Conservation (phyloP, 2,888 invertebrate species). For the Cataglyphis livida region DNA sequence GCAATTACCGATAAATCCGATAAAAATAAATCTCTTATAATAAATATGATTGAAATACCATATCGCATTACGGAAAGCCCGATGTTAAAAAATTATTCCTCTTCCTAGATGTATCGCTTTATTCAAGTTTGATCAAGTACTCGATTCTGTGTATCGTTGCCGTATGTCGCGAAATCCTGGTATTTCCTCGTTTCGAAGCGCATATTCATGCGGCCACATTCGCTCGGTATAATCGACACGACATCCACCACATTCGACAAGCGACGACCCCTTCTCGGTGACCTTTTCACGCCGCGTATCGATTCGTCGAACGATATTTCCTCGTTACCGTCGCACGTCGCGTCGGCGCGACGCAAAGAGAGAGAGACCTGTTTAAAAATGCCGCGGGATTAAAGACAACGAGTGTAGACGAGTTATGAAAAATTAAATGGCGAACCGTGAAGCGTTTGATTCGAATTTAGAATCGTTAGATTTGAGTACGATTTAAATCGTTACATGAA, state of each 20-base stretch:
- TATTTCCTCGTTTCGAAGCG: slow-evolving; percentile 46
- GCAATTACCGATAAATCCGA: not conserved
- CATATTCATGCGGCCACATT: slow-evolving; percentile 56
- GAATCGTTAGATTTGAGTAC: not conserved
- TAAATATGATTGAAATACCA: not conserved
- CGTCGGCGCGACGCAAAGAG: slow-evolving; percentile 58
- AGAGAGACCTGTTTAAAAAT: slow-evolving; percentile 56
- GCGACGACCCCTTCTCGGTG: slow-evolving; percentile 71
- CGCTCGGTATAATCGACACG: slow-evolving; percentile 56
- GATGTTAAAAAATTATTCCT: not conserved
- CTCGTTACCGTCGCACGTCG: slow-evolving; percentile 70
- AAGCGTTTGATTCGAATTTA: slow-evolving; percentile 51
- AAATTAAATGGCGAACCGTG: slow-evolving; percentile 31
- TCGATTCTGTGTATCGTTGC: slow-evolving; percentile 18
- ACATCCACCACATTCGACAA: slow-evolving; percentile 56
- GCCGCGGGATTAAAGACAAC: slow-evolving; percentile 4
- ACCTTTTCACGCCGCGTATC: slow-evolving; percentile 73
- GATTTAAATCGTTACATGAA: not conserved
- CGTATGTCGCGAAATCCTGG: slow-evolving; percentile 25
- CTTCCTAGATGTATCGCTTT: not conserved
- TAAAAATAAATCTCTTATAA: not conserved
- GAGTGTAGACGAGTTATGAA: not conserved
- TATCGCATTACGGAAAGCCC: not conserved
- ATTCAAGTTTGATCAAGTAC: slow-evolving; percentile 49
- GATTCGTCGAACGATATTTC: slow-evolving; percentile 75